These are phyloP conservation scores for Gadus chalcogrammus DNA, from an alignment of 2,113 vertebrate species.

Conservation along the genomic window DNA sequence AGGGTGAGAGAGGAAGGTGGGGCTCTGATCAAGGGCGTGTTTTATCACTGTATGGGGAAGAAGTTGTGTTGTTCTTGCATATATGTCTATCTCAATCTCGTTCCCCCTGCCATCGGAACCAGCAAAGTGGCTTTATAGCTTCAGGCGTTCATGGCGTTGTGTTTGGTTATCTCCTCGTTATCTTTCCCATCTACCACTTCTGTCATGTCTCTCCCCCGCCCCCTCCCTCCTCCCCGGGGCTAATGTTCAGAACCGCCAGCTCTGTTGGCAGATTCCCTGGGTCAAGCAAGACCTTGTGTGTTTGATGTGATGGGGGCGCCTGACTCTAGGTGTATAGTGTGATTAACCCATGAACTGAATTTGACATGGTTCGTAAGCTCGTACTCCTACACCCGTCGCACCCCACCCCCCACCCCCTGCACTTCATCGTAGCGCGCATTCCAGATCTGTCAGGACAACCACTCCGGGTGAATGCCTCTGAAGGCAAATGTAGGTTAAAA, in stretches of 20 bases:
- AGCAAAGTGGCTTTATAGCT: too few relatives aligned
- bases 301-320: conserved; percentile 10
- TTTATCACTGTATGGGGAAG: too few relatives aligned
- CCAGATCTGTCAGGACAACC: conserved; percentile 48
- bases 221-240: not conserved
- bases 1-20: conserved; percentile 5
- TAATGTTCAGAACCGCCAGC: conserved; percentile 4
- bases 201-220: not conserved
- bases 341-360: conserved; percentile 43
- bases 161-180: not conserved
- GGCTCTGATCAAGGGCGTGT: conserved; percentile 50
- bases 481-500: conserved; percentile 75
- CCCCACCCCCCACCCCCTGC: conserved; percentile 15
- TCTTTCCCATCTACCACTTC: not conserved
- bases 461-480: conserved; percentile 59
- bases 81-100: conserved; percentile 21
- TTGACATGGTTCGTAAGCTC: conserved; percentile 21
- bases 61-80: too few relatives aligned
- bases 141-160: too few relatives aligned
- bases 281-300: conserved; percentile 12
- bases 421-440: conserved; percentile 35
- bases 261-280: conserved; percentile 15
- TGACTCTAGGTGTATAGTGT: not conserved
- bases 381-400: conserved; percentile 15
- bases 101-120: conserved; percentile 10